A percentile compares a stretch with the other conserved stretches of the same genome.
Evolutionary conservation across 2,888 invertebrate species (phyloP).

Genomic region (Entomobrya proxima): DNA sequence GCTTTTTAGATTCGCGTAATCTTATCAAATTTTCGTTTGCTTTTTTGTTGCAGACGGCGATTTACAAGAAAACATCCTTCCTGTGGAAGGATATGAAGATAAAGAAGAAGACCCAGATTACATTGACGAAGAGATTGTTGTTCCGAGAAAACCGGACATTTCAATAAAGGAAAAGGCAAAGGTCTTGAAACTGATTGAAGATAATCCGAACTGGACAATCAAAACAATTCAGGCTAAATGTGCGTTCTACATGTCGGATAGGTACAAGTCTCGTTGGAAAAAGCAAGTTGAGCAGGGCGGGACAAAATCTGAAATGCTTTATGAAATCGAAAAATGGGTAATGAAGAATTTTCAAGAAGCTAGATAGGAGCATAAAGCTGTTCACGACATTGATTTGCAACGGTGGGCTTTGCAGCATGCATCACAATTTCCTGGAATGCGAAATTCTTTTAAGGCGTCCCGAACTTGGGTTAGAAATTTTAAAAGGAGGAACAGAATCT

Average conservation of each 20-base stretch:
- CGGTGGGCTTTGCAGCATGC: neutral
- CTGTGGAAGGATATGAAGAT: no score
- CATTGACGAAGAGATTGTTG: no score
- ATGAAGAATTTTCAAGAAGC: neutral
- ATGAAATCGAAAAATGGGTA: neutral
- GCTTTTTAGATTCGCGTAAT: no score
- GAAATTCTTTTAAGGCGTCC: neutral
- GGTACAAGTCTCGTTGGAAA: neutral
- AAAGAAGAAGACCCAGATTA: no score
- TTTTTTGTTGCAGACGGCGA: no score
- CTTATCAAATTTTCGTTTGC: no score
- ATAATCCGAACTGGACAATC: neutral
- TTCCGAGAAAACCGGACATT: no score
- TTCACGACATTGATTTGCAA: neutral
- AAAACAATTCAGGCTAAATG: neutral
- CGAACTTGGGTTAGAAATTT: neutral
- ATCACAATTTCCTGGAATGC: neutral
- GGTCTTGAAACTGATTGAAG: neutral
- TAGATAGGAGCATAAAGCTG: neutral
- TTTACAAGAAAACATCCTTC: no score
- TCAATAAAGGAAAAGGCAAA: neutral
- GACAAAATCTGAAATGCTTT: neutral
- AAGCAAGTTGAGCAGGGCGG: neutral
- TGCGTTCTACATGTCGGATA: neutral
- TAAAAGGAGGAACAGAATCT: neutral